A percentile compares a stretch with the other conserved stretches of the same genome.
Conservation (phyloP, 2,113 vertebrate species). For the Lepus timidus region DNA sequence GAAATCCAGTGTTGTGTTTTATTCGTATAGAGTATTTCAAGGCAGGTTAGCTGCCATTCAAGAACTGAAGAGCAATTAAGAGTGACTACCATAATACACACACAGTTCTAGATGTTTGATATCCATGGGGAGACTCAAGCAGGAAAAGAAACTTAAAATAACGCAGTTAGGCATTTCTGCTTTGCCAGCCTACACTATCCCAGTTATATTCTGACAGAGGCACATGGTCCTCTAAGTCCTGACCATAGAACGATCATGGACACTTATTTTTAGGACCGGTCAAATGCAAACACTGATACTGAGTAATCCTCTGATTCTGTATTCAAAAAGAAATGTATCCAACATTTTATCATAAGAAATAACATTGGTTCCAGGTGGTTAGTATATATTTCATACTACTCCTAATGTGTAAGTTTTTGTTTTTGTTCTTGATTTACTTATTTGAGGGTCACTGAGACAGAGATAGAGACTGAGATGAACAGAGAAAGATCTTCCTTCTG, state of each 20-base stretch:
- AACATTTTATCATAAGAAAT: not conserved
- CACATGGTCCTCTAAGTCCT: not conserved
- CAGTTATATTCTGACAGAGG: no score
- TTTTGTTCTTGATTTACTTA: not conserved
- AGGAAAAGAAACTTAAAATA: not conserved
- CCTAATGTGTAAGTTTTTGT: not conserved
- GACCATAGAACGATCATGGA: not conserved
- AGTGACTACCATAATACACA: not conserved
- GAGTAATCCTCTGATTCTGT: not conserved
- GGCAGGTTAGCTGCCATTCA: not conserved
- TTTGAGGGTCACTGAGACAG: no score
- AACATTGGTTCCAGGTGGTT: not conserved
- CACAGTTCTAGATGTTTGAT: not conserved
- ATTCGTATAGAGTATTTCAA: not conserved
- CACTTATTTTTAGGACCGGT: not conserved
- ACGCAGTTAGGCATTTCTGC: not conserved
- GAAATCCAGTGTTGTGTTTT: not conserved
- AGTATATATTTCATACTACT: not conserved
- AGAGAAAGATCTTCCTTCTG: no score
- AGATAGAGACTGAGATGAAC: no score
- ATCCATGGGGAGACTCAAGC: not conserved
- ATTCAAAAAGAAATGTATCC: not conserved
- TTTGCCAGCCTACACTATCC: not conserved
- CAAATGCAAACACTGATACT: not conserved
- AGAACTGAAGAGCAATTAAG: not conserved